Percentiles rank a stretch among this genome's conserved stretches.
phyloP scores from a whole-genome alignment of 2,888 invertebrate species.

The Hypolimnas misippus region DNA sequence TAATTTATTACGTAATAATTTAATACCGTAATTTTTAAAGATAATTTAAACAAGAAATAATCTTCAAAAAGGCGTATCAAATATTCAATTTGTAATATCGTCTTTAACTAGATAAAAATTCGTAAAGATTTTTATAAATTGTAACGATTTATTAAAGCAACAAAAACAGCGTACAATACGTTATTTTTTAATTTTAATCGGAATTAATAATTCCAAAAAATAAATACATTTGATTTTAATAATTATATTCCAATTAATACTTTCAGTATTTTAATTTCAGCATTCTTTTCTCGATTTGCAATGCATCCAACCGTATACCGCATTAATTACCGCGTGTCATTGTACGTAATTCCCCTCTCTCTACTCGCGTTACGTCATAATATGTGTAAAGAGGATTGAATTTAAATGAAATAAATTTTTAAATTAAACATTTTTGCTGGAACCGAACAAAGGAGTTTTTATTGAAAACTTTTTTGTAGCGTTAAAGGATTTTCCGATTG shows the following conservation, averaged over 20 bases:
- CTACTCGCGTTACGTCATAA: slow-evolving; percentile 7
- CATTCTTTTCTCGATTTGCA: slow-evolving; percentile 9
- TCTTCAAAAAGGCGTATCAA: too few species aligned
- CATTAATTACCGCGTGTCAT: slow-evolving; percentile 18
- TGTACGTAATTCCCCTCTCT: slow-evolving; percentile 7
- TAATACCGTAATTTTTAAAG: too few species aligned
- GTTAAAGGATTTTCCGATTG: not conserved
- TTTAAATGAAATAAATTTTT: slow-evolving; percentile 3
- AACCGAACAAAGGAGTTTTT: not conserved
- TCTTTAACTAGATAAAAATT: too few species aligned
- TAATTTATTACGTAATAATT: too few species aligned
- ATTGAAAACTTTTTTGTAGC: not conserved
- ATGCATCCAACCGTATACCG: slow-evolving; percentile 4
- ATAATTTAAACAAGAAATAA: too few species aligned
- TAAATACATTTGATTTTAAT: too few species aligned
- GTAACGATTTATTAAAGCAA: too few species aligned
- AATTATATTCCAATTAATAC: slow-evolving; percentile 9
- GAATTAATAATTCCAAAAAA: too few species aligned
- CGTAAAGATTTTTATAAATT: too few species aligned
- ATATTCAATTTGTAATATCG: too few species aligned
- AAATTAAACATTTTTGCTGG: not conserved
- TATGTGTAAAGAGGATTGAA: slow-evolving; percentile 4
- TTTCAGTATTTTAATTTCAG: slow-evolving; percentile 2
- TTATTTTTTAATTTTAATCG: too few species aligned
- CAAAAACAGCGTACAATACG: too few species aligned